Conservation (phyloP, 1,140 invertebrate species). For the Leptopilina boulardi region DNA sequence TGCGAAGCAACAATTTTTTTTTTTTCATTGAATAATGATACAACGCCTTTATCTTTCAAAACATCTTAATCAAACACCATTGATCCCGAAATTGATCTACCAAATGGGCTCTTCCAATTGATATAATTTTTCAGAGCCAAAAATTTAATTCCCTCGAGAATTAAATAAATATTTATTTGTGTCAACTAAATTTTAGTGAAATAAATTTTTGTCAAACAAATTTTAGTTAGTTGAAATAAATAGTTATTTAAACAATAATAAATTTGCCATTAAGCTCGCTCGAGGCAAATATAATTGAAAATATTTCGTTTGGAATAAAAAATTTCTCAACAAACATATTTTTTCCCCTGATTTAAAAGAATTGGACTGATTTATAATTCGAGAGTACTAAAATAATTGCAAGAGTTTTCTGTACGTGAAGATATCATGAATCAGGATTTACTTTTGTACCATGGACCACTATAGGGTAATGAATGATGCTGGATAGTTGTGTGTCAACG, state of each 20-base stretch:
- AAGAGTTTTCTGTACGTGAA: slow-evolving; percentile 36
- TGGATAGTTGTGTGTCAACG: slow-evolving; percentile 53
- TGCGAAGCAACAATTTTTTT: not conserved
- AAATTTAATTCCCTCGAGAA: too few relatives aligned
- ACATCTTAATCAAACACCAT: slow-evolving; percentile 52
- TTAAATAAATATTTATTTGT: too few relatives aligned
- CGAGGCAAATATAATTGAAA: too few relatives aligned
- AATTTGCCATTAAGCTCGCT: too few relatives aligned
- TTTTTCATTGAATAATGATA: too few relatives aligned
- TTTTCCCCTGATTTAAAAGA: not conserved
- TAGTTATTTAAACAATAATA: too few relatives aligned
- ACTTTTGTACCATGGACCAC: slow-evolving; percentile 60
- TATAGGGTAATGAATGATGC: slow-evolving; percentile 59
- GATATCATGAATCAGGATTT: slow-evolving; percentile 63
- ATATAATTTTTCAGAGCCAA: too few relatives aligned
- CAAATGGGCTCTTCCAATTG: slow-evolving; percentile 5
- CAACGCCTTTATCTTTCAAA: slow-evolving; percentile 30
- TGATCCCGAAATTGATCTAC: slow-evolving; percentile 49
- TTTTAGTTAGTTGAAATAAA: too few relatives aligned
- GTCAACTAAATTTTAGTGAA: too few relatives aligned
- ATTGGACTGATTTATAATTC: too few relatives aligned
- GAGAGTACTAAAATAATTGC: not conserved
- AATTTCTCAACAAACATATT: not conserved
- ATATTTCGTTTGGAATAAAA: too few relatives aligned
- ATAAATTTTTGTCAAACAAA: too few relatives aligned